A percentile compares a stretch with the other conserved stretches of the same genome.
phyloP scores from a whole-genome alignment of 2,797 vertebrate genomes.

The Dermochelys coriacea region DNA sequence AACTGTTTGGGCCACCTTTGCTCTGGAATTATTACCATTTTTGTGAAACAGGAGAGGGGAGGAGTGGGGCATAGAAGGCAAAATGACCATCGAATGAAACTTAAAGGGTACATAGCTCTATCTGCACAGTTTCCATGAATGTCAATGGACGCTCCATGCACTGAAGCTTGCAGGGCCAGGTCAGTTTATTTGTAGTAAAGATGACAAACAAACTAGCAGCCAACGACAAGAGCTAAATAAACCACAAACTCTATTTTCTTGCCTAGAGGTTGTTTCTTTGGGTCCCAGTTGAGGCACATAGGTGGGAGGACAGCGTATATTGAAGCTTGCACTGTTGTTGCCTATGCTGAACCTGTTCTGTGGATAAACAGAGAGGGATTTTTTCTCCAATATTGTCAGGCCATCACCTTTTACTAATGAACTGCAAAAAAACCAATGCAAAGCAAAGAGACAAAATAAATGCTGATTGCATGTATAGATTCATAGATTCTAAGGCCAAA shows the following conservation, averaged over 20 bases:
- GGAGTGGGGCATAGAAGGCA: not conserved
- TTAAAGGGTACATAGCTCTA: not conserved
- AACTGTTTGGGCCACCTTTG: not conserved
- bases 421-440: not conserved
- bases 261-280: not conserved
- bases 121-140: not conserved
- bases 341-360: not conserved
- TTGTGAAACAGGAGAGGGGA: not conserved
- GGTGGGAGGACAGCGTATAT: not conserved
- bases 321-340: not conserved
- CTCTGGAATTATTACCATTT: accelerated
- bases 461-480: not conserved
- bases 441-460: not conserved
- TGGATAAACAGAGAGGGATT: not conserved
- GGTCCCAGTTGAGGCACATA: not conserved
- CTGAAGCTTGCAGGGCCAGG: not conserved
- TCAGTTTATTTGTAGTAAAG: not conserved
- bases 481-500: not conserved
- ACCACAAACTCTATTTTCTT: not conserved
- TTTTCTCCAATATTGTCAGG: not conserved
- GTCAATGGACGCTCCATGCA: not conserved
- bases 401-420: not conserved
- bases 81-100: not conserved
- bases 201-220: not conserved
- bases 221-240: not conserved